Conservation (phyloP, 2,888 invertebrate species). For the Gandaritis pyraliata region DNA sequence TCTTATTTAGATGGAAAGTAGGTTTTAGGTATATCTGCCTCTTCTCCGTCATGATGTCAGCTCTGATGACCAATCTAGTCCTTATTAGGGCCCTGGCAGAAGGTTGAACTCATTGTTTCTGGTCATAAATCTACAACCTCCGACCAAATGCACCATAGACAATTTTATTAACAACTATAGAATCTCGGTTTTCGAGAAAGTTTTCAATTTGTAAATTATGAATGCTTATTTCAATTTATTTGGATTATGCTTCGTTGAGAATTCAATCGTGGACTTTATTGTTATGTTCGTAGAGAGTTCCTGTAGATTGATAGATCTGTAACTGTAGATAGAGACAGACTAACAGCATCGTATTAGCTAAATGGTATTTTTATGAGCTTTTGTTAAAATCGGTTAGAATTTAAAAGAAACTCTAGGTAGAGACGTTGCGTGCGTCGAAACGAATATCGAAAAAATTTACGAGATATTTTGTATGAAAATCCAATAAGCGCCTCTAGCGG, state of each 20-base stretch:
- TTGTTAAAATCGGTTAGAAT: too few species aligned
- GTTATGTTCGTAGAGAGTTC: background rate
- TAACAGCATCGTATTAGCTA: too few species aligned
- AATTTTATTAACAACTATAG: slow-evolving; percentile 28
- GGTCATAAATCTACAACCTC: slow-evolving; percentile 32
- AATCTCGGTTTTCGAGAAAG: slow-evolving; percentile 16
- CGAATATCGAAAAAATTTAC: too few species aligned
- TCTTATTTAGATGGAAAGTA: too few species aligned
- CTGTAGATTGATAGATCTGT: too few species aligned
- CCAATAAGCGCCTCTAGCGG: too few species aligned
- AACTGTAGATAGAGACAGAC: too few species aligned
- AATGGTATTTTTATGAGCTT: too few species aligned
- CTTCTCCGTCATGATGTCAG: too few species aligned
- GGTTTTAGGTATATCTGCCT: background rate
- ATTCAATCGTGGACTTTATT: slow-evolving; percentile 4
- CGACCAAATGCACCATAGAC: slow-evolving; percentile 23
- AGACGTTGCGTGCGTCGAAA: too few species aligned
- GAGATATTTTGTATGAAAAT: too few species aligned
- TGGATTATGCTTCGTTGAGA: slow-evolving; percentile 9
- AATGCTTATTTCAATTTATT: slow-evolving; percentile 19
- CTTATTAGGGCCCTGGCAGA: slow-evolving; percentile 2
- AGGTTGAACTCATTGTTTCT: slow-evolving; percentile 23
- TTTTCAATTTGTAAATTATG: slow-evolving; percentile 16
- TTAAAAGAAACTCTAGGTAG: too few species aligned
- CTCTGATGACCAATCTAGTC: background rate